Evolutionary conservation across 2,888 invertebrate genomes (phyloP), one percentile per base, ranked within the genome.

Genomic region (Atrina japonica): DNA sequence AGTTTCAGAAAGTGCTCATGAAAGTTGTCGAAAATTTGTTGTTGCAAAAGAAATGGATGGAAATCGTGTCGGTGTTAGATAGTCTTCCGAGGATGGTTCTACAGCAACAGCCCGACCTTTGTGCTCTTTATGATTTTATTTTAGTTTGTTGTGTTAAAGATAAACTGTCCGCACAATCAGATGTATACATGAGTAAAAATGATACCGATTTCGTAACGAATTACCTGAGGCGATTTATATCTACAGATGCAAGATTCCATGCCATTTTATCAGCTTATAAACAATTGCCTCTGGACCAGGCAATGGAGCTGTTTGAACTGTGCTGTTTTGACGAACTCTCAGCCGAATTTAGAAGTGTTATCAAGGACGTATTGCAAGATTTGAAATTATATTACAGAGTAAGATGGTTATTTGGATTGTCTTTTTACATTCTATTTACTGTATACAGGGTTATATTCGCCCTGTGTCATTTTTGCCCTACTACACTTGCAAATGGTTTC

Each of bases 381-480:
- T 76, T 86, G 25, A 77, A 74, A 23, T 70, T 87, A 6, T 87
- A 81, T 69, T 69, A 76, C 49, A 83, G 83, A 81, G 88, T 88
- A 71, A 70, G 80, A n/a, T n/a, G n/a, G n/a, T n/a, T n/a, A n/a
- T n/a, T n/a, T n/a, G n/a, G n/a, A n/a, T n/a, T n/a, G n/a, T n/a
- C n/a, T n/a, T n/a, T n/a, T n/a, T n/a, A n/a, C n/a, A n/a, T n/a
- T n/a, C n/a, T n/a, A n/a, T n/a, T 3, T 18, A 21, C 21, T n/a
- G n/a, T n/a, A n/a, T n/a, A n/a, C n/a, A n/a, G n/a, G n/a, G n/a
- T n/a, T n/a, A n/a, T n/a, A n/a, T n/a, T n/a, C n/a, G n/a, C n/a
- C n/a, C n/a, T n/a, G n/a, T n/a, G n/a, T n/a, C n/a, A n/a, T n/a
- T n/a, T n/a, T n/a, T n/a, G n/a, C n/a, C n/a, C n/a, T n/a, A n/a